Percentiles rank a stretch among this genome's conserved stretches.
Conservation (phyloP, 2,113 vertebrate species). For the Gobio gobio region DNA sequence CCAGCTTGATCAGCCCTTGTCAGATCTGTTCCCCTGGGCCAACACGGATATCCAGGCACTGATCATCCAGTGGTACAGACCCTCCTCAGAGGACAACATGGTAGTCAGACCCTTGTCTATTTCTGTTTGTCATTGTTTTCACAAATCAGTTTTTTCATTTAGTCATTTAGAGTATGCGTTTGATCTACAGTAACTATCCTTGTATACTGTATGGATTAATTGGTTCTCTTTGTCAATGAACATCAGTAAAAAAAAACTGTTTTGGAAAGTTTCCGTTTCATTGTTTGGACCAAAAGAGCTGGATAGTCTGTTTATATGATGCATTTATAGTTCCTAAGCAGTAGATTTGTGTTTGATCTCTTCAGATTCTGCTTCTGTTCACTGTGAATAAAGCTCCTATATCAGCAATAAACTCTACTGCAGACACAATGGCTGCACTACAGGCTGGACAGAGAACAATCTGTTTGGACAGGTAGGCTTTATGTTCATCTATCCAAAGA, state of each 20-base stretch:
- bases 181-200: background rate
- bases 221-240: background rate
- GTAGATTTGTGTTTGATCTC: constrained; percentile 8
- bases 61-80: constrained; percentile 59
- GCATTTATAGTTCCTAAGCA: background rate
- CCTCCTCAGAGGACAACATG: constrained; percentile 3
- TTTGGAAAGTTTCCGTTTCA: background rate
- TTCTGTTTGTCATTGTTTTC: background rate
- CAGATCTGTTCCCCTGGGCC: constrained; percentile 49
- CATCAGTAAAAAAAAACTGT: background rate
- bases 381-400: constrained; percentile 50
- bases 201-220: background rate
- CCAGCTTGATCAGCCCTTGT: constrained; percentile 24
- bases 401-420: constrained; percentile 35
- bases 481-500: background rate
- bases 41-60: constrained; percentile 45
- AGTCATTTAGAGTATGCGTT: background rate
- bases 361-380: constrained; percentile 63
- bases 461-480: constrained; percentile 52
- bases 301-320: too few relatives aligned
- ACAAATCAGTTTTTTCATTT: background rate
- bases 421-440: constrained; percentile 32
- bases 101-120: background rate
- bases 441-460: constrained; percentile 55
- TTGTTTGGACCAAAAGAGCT: background rate